Conservation (phyloP, 2,113 vertebrate genomes). For the Morone saxatilis region DNA sequence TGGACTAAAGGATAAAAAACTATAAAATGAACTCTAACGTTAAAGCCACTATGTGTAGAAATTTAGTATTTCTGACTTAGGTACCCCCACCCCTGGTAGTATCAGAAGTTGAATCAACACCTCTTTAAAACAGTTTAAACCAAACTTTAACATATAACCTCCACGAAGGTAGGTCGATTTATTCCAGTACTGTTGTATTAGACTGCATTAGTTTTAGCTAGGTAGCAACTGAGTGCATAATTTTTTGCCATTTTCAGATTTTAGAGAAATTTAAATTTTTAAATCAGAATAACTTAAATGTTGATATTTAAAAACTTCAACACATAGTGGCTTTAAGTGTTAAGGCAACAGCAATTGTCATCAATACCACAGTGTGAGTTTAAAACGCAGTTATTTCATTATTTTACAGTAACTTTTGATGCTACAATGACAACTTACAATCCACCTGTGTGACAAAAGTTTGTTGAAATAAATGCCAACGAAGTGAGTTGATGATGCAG, state of each 20-base stretch:
- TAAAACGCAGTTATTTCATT: neutral
- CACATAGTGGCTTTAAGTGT: too few relatives aligned
- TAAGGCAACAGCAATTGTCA: neutral
- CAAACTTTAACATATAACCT: too few relatives aligned
- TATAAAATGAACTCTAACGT: too few relatives aligned
- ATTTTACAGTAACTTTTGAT: neutral
- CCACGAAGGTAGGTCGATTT: too few relatives aligned
- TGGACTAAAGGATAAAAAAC: neutral
- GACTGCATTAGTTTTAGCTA: neutral
- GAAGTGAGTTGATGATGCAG: slow-evolving; percentile 11
- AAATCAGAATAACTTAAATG: too few relatives aligned
- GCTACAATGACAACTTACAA: neutral
- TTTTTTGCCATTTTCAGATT: neutral
- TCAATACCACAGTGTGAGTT: neutral
- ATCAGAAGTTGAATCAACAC: too few relatives aligned
- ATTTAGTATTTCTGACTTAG: too few relatives aligned
- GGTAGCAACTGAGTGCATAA: neutral
- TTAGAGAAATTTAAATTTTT: neutral
- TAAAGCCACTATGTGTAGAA: too few relatives aligned
- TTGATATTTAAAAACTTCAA: neutral
- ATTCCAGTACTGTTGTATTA: neutral
- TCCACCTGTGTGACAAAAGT: neutral
- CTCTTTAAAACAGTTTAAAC: too few relatives aligned
- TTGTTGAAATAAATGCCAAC: slow-evolving; percentile 11
- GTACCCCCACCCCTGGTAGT: too few relatives aligned